These are phyloP conservation scores for Hypena proboscidalis DNA, from an alignment of 2,888 invertebrate species.

Conservation along the genomic window DNA sequence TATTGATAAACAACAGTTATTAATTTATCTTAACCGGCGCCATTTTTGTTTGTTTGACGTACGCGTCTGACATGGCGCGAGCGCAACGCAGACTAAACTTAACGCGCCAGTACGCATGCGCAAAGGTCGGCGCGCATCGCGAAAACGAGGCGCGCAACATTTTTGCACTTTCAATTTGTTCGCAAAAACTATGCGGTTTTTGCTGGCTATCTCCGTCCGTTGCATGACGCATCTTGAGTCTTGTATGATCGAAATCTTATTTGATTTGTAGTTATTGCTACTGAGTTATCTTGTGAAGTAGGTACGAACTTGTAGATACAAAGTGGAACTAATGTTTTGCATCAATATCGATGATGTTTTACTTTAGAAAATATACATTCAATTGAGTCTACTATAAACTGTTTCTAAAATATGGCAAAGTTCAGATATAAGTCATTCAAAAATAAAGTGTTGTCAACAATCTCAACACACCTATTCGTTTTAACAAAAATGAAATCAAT, in stretches of 20 bases:
- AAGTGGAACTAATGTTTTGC: too few relatives aligned
- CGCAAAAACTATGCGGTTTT: background rate
- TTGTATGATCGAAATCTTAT: background rate
- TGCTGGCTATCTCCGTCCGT: background rate
- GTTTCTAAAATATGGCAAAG: too few relatives aligned
- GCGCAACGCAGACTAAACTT: slow-evolving; percentile 53
- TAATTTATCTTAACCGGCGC: slow-evolving; percentile 27
- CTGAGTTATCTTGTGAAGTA: too few relatives aligned
- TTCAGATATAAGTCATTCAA: too few relatives aligned
- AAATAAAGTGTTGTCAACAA: too few relatives aligned
- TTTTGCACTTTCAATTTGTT: slow-evolving; percentile 36
- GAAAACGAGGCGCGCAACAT: slow-evolving; percentile 48
- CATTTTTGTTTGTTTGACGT: slow-evolving; percentile 16
- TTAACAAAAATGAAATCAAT: too few relatives aligned
- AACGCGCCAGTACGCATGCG: slow-evolving; percentile 43
- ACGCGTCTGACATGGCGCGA: slow-evolving; percentile 44
- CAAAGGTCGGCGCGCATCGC: slow-evolving; percentile 43
- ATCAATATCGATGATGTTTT: too few relatives aligned
- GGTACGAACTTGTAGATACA: too few relatives aligned
- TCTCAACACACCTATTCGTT: too few relatives aligned
- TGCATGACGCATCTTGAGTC: background rate
- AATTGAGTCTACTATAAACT: too few relatives aligned
- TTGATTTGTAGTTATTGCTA: too few relatives aligned
- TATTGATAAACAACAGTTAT: slow-evolving; percentile 36
- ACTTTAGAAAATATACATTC: too few relatives aligned